These are phyloP conservation scores for Ctenosaura bakeri DNA, from an alignment of 2,797 vertebrate genomes.

Conservation along the genomic window DNA sequence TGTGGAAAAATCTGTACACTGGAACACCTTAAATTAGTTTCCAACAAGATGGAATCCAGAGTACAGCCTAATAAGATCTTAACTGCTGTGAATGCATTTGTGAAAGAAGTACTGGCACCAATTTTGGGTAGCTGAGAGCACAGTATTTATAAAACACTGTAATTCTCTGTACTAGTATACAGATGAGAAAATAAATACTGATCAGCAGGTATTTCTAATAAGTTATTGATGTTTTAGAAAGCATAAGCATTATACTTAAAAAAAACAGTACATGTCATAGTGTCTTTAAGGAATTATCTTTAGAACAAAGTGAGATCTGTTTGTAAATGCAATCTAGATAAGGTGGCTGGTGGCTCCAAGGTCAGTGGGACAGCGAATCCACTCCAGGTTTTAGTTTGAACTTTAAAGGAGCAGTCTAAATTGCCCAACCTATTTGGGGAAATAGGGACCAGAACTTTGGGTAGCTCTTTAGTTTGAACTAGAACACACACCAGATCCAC, in stretches of 20 bases:
- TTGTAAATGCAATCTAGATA: not conserved
- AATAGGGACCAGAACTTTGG: no score
- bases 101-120: not conserved
- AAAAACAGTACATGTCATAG: constrained; percentile 21
- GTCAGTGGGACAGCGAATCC: no score
- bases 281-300: constrained; percentile 32
- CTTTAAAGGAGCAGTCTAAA: no score
- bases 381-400: no score
- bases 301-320: not conserved
- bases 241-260: not conserved
- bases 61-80: not conserved
- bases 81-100: not conserved
- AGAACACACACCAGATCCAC: no score
- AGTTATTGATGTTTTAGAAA: constrained; percentile 63
- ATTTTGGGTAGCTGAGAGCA: not conserved
- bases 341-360: no score
- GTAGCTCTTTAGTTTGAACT: no score
- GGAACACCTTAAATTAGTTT: not conserved
- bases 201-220: constrained; percentile 60
- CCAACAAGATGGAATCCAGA: not conserved
- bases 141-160: not conserved
- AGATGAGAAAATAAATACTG: constrained; percentile 63
- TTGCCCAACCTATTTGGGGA: no score
- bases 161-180: not conserved
- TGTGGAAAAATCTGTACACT: not conserved